A percentile compares a stretch with the other conserved stretches of the same genome.
Conservation (phyloP, 2,797 vertebrate species). For the Salmo trutta region DNA sequence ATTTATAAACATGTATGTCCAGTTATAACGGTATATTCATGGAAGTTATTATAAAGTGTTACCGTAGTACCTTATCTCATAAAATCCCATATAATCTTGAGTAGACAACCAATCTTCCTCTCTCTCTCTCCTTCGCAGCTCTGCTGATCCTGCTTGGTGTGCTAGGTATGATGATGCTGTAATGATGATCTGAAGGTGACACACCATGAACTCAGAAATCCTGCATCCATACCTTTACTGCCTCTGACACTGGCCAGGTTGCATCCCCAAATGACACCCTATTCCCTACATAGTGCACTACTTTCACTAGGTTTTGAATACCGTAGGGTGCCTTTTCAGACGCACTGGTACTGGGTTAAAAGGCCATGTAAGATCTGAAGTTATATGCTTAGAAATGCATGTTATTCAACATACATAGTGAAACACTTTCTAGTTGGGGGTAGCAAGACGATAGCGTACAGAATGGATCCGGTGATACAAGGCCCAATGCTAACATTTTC, state of each 20-base stretch:
- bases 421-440: too few species aligned
- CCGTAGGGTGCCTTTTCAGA: background rate
- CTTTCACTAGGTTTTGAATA: background rate
- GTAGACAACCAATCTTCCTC: too few species aligned
- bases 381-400: too few species aligned
- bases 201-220: background rate
- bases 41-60: background rate
- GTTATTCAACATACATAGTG: too few species aligned
- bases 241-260: background rate
- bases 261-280: background rate
- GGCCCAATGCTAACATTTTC: too few species aligned
- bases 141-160: constrained; percentile 2
- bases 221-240: background rate
- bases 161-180: background rate
- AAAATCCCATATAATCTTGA: too few species aligned
- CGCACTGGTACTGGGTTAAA: background rate
- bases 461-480: too few species aligned
- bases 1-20: too few species aligned
- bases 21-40: background rate
- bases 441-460: too few species aligned
- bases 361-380: too few species aligned
- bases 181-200: background rate
- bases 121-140: background rate
- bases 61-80: too few species aligned
- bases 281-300: background rate